These are phyloP conservation scores for Microplitis demolitor DNA, from an alignment of 1,140 invertebrate genomes.

Conservation along the genomic window DNA sequence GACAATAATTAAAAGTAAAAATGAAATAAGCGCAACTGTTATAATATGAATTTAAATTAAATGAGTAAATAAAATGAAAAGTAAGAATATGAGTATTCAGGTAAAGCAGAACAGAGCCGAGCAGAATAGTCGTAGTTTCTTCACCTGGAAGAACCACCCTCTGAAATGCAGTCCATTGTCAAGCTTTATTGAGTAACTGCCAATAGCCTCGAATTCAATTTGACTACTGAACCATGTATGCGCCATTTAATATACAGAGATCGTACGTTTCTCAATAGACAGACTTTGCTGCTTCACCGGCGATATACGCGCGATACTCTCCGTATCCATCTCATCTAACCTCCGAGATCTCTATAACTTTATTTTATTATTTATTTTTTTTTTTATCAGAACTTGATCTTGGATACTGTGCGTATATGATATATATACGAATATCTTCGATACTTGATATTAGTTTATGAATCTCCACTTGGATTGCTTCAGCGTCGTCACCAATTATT, in stretches of 20 bases:
- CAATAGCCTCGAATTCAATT: slow-evolving; percentile 20
- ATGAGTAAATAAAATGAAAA: not conserved
- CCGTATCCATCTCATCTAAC: slow-evolving; percentile 3
- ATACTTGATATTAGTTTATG: slow-evolving; percentile 8
- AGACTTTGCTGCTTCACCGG: not conserved
- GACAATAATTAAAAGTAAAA: too few relatives aligned
- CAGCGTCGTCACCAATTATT: not conserved
- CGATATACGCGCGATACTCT: not conserved
- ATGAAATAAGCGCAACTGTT: too few relatives aligned
- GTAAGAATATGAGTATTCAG: not conserved
- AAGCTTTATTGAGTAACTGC: slow-evolving; percentile 17
- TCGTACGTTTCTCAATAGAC: not conserved
- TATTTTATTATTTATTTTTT: not conserved
- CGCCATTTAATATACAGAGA: slow-evolving; percentile 19
- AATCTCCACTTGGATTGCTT: not conserved
- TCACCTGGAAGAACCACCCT: not conserved
- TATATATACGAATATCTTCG: not conserved
- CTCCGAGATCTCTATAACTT: not conserved
- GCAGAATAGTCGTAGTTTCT: not conserved
- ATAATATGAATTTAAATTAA: too few relatives aligned
- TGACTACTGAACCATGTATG: slow-evolving; percentile 16
- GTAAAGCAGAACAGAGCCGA: not conserved
- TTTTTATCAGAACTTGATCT: not conserved
- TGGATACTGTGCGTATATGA: not conserved
- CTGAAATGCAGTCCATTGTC: slow-evolving; percentile 15